phyloP scores from a whole-genome alignment of 1,140 invertebrate species.

The Calliopsis andreniformis region DNA sequence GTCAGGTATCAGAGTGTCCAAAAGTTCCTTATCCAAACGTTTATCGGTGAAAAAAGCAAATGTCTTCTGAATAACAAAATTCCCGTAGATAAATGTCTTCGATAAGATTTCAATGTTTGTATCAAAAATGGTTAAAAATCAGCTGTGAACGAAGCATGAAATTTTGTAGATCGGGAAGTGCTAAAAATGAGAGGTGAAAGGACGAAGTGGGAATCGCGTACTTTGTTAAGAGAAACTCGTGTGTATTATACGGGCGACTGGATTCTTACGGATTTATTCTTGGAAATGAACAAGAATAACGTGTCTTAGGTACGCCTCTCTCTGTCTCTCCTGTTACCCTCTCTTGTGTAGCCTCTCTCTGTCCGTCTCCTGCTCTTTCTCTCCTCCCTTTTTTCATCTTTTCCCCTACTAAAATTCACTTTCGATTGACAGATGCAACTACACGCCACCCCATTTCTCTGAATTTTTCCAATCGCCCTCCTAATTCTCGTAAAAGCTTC shows the following conservation, averaged over 20 bases:
- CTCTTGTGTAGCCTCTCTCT: not conserved
- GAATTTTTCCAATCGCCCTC: no score
- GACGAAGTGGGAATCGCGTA: constrained; percentile 12
- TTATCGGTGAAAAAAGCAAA: no score
- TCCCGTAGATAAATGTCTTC: not conserved
- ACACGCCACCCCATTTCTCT: not conserved
- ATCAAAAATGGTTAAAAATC: not conserved
- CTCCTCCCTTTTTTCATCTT: not conserved
- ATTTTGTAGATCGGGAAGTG: not conserved
- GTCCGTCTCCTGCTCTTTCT: not conserved
- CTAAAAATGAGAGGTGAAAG: not conserved
- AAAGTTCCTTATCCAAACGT: no score
- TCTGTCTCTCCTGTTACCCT: not conserved
- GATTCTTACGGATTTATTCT: constrained; percentile 60
- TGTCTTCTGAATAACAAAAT: no score
- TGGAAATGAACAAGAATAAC: constrained; percentile 57
- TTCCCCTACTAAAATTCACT: constrained; percentile 13
- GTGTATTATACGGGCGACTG: constrained; percentile 45
- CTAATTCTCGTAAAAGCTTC: not conserved
- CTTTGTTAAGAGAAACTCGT: constrained; percentile 52
- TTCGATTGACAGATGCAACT: constrained; percentile 21
- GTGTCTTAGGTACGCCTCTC: constrained; percentile 46
- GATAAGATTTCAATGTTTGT: constrained; percentile 13
- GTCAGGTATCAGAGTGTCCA: no score
- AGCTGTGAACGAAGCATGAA: not conserved